A percentile compares a stretch with the other conserved stretches of the same genome.
Conservation (phyloP, 2,888 invertebrate species). For the Ennomos fuscantarius region DNA sequence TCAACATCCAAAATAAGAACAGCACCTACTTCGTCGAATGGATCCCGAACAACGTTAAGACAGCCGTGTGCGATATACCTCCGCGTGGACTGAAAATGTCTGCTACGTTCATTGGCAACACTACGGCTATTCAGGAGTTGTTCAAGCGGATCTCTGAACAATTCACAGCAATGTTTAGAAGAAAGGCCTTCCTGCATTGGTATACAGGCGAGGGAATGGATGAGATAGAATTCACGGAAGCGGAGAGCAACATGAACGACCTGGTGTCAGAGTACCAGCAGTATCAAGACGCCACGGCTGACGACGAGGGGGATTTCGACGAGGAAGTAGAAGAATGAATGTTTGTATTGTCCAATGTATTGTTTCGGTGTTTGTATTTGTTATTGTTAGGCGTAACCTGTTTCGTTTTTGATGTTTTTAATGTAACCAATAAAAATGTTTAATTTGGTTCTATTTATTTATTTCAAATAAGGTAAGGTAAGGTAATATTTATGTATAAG, state of each 20-base stretch:
- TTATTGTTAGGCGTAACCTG: slow-evolving; percentile 61
- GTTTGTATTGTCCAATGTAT: slow-evolving; percentile 53
- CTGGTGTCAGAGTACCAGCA: slow-evolving; percentile 96
- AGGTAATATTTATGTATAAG: too few relatives aligned
- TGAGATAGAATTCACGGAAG: slow-evolving; percentile 97
- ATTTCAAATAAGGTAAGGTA: too few relatives aligned
- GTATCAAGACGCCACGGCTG: slow-evolving; percentile 95
- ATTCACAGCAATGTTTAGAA: slow-evolving; percentile 95
- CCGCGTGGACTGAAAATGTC: slow-evolving; percentile 92
- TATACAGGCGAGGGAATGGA: slow-evolving; percentile 99
- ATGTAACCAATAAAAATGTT: slow-evolving; percentile 36
- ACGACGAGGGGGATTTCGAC: slow-evolving; percentile 93
- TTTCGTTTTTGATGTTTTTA: slow-evolving; percentile 49
- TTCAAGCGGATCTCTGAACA: slow-evolving; percentile 95
- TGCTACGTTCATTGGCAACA: slow-evolving; percentile 94
- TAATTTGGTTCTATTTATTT: neutral
- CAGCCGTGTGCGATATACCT: slow-evolving; percentile 92
- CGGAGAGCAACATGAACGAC: slow-evolving; percentile 97
- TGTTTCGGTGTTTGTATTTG: slow-evolving; percentile 45
- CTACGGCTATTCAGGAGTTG: slow-evolving; percentile 94
- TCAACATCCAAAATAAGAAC: slow-evolving; percentile 91
- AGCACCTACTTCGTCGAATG: slow-evolving; percentile 92
- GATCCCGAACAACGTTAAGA: slow-evolving; percentile 93
- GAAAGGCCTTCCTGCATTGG: slow-evolving; percentile 98
- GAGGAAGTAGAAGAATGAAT: slow-evolving; percentile 86